Base-by-base conservation (phyloP, 2,888 invertebrate species). In the Polylopha cassiicola region DNA sequence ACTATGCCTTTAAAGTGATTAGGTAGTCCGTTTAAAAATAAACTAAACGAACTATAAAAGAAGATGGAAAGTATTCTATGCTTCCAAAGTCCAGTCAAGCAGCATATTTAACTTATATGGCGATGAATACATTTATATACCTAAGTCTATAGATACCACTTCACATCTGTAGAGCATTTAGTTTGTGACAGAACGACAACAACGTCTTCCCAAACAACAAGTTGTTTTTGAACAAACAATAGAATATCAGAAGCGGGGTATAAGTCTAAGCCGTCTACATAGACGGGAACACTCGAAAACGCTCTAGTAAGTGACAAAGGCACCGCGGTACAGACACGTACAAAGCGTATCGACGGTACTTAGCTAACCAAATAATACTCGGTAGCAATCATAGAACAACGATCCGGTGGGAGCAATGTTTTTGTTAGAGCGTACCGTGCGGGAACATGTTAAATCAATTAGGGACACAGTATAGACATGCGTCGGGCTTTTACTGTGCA, bases 401-500 rank as follows among this genome's bases (percentile, higher is more conserved):
- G 64, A 66, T 58, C 55, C 58, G 58, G 55, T 42, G 55, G 51
- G 51, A 38, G 46, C 41, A 41, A 44, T 72, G 69, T 74, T 75
- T 71, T 75, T 70, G 69, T 73, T 65, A 56, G 61, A 65, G 46
- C 55, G 44, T 47, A 57, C 60, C 63, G 58, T 61, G 53, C 54
- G 55, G 56, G 60, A 56, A 75, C 76, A 76, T 62, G 76, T 69
- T 72, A 71, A 74, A 72, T 73, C 77, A 78, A 79, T 79, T 77
- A 79, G 64, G 60, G 57, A 61, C 55, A 64, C 62, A 61, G 61
- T n/a, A 55, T 53, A 49, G 47, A 58, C 61, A 59, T 44, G 45
- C 50, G 46, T 27, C 22, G 13, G 15, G 15, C 9, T 3, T 22
- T 22, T 8, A 22, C 15, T 23, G 29, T n/a, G n/a, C n/a, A n/a